These are phyloP conservation scores for Rhizoglyphus robini DNA, from an alignment of 1,140 invertebrate species.

Conservation along the genomic window DNA sequence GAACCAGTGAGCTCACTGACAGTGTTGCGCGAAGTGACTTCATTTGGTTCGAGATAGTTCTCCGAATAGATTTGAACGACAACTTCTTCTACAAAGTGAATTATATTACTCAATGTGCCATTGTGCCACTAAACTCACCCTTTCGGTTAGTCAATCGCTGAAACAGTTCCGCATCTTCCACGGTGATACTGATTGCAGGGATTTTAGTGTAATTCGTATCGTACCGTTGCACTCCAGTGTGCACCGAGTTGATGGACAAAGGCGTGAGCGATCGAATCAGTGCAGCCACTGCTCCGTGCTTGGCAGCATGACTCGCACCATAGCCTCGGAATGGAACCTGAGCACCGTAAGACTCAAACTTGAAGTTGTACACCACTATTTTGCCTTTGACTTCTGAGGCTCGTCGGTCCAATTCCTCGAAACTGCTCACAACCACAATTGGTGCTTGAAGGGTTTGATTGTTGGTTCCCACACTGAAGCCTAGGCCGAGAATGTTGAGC, in stretches of 20 bases:
- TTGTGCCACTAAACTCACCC: too few relatives aligned
- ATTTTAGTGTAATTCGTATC: conserved; percentile 46
- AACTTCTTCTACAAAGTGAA: too few relatives aligned
- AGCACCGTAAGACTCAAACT: conserved; percentile 46
- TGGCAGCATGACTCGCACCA: conserved; percentile 41
- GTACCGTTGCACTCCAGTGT: conserved; percentile 47
- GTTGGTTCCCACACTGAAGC: conserved; percentile 48
- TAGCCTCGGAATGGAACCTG: conserved; percentile 44
- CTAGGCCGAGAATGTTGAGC: conserved; percentile 48
- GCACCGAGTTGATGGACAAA: conserved; percentile 53
- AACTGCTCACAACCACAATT: conserved; percentile 51
- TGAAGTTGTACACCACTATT: conserved; percentile 58
- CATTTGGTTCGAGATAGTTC: conserved; percentile 42
- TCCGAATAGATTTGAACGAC: too few relatives aligned
- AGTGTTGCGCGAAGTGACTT: conserved; percentile 51
- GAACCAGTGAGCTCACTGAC: conserved; percentile 53
- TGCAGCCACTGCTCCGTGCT: too few relatives aligned
- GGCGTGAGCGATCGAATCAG: conserved; percentile 58
- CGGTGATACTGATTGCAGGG: conserved; percentile 59
- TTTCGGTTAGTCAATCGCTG: conserved; percentile 46
- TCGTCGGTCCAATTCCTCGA: conserved; percentile 44
- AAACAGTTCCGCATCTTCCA: conserved; percentile 63
- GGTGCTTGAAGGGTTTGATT: conserved; percentile 50
- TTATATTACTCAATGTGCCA: too few relatives aligned
- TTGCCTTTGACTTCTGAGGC: conserved; percentile 39